phyloP scores from a whole-genome alignment of 2,888 invertebrate genomes.

The Lithosia quadra region DNA sequence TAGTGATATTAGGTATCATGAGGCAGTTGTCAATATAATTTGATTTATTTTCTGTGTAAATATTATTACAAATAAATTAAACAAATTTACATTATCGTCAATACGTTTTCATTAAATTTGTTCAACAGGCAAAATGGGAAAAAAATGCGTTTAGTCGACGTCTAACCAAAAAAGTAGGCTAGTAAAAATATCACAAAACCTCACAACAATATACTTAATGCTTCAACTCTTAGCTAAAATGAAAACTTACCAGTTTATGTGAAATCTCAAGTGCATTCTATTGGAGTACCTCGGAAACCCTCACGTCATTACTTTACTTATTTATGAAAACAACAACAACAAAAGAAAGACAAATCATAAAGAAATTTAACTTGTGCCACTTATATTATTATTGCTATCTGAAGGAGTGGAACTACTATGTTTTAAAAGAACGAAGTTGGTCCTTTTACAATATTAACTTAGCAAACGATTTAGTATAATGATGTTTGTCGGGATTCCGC shows the following conservation, averaged over 20 bases:
- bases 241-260: conserved; percentile 36
- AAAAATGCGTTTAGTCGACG: not conserved
- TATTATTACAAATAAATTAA: too few species aligned
- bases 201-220: conserved; percentile 37
- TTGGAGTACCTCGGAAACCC: conserved; percentile 35
- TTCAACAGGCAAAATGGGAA: not conserved
- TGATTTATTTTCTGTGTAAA: too few species aligned
- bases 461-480: conserved; percentile 46
- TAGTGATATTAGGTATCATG: too few species aligned
- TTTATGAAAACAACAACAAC: conserved; percentile 34
- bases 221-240: conserved; percentile 40
- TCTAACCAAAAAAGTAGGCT: conserved; percentile 14
- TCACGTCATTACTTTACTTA: conserved; percentile 46
- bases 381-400: conserved; percentile 38
- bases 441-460: conserved; percentile 51
- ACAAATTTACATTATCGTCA: too few species aligned
- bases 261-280: conserved; percentile 43
- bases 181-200: conserved; percentile 32
- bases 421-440: conserved; percentile 34
- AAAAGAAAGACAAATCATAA: conserved; percentile 46
- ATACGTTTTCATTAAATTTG: too few species aligned
- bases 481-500: conserved; percentile 48
- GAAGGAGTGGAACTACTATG: conserved; percentile 32
- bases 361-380: conserved; percentile 48
- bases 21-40: too few species aligned